Base-by-base conservation (phyloP, 2,797 vertebrate species). In the Sciurus vulgaris region DNA sequence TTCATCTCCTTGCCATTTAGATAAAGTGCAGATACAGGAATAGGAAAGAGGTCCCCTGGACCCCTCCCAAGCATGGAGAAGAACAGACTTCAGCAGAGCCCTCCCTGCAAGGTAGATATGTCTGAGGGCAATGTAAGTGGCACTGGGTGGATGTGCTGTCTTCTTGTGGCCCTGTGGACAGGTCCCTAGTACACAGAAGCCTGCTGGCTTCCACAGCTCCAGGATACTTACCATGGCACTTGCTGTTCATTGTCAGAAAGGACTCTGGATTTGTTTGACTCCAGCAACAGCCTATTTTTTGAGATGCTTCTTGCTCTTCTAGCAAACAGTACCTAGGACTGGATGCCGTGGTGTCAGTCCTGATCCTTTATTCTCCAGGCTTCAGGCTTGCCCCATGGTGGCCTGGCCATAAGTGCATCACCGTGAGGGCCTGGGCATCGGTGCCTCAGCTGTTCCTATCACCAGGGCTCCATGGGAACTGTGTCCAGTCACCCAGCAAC, bases 271-370 rank as follows among this genome's bases (percentile, higher is more conserved):
- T 33, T 72, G 26, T 82, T 8, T 17, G 38, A 63, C 41, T 44
- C 69, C 15, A 35, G 44, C 54, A 38, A 24, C 63, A 83, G 70
- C 74, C 38, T 24, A 22, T 41, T 35, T 61, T 70, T 10, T 24
- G 28, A 91, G 67, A 65, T 33, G 22, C 51, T 74, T 74, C 84
- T 30, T 76, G 24, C 81, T 73, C 4, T 65, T 49, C 67, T 86
- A 35, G 35, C 61, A 47, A 33, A 65, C 61, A 7, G 12, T n/a
- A 63, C 69, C 90, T 30, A 0, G 6, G 28, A 38, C 28, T 6
- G 3, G 67, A 13, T 20, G 33, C 69, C 65, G 12, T 2, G 1
- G 28, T 3, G 77, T n/a, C 10, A 20, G 38, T 38, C 38, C 33
- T 26, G 4, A 41, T 24, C 69, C 49, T 5, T 26, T 51, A 10